phyloP scores from a whole-genome alignment of 2,113 vertebrate species.

The Eptesicus fuscus region DNA sequence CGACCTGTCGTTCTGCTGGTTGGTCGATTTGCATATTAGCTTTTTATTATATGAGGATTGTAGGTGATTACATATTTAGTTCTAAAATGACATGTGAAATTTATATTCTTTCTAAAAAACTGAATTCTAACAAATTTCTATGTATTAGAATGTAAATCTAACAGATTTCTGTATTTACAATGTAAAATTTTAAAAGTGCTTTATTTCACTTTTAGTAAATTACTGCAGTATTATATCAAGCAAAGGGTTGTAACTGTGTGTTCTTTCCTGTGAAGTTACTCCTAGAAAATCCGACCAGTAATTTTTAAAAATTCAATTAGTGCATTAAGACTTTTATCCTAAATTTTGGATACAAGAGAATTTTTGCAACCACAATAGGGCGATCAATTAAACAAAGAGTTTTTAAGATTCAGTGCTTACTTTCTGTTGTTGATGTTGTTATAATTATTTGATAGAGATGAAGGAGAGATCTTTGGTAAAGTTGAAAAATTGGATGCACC shows the following conservation, averaged over 20 bases:
- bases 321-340: constrained; percentile 70
- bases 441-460: constrained; percentile 99
- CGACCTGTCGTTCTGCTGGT: rapidly evolving
- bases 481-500: constrained; percentile 98
- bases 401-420: constrained; percentile 91
- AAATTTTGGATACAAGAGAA: constrained; percentile 64
- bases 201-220: constrained; percentile 31
- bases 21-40: no score
- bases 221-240: constrained; percentile 40
- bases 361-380: constrained; percentile 68
- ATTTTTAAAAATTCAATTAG: constrained; percentile 70
- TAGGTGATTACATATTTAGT: neutral
- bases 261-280: constrained; percentile 46
- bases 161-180: neutral
- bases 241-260: neutral
- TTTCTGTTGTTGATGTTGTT: constrained; percentile 99
- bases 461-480: constrained; percentile 99
- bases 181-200: constrained; percentile 25
- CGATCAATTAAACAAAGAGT: constrained; percentile 76
- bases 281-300: constrained; percentile 50
- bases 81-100: constrained; percentile 52
- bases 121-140: constrained; percentile 14
- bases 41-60: neutral
- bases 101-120: neutral
- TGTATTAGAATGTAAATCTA: neutral